Conservation (phyloP, 2,113 vertebrate genomes). For the Chelonoidis abingdonii region DNA sequence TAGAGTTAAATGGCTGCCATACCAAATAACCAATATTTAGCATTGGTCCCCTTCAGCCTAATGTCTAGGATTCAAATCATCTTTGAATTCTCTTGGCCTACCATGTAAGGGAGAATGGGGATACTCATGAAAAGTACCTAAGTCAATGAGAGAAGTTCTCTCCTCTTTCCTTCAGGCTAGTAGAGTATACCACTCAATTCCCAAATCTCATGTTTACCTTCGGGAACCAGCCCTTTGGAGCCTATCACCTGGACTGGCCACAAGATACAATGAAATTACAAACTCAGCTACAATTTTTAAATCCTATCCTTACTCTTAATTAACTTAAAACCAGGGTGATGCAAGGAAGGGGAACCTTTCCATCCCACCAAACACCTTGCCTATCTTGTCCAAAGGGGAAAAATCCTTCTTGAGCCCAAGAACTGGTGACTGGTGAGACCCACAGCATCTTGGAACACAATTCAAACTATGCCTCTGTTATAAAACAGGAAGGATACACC, state of each 20-base stretch:
- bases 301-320: neutral
- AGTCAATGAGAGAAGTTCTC: neutral
- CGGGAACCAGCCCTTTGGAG: neutral
- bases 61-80: neutral
- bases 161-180: neutral
- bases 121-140: neutral
- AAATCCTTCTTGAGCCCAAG: neutral
- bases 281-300: neutral
- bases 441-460: neutral
- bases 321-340: neutral
- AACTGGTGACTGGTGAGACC: neutral
- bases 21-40: neutral
- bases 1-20: neutral
- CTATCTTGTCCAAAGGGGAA: neutral
- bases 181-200: neutral
- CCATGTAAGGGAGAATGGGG: neutral
- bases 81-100: neutral
- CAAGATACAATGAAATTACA: neutral
- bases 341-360: neutral
- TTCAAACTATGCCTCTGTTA: neutral
- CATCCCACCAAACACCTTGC: fast-evolving
- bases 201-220: neutral
- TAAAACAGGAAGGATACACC: neutral
- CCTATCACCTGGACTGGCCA: neutral
- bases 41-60: neutral